These are phyloP conservation scores for Drosophila quadrilineata DNA, from an alignment of 1,140 invertebrate genomes.

Conservation along the genomic window DNA sequence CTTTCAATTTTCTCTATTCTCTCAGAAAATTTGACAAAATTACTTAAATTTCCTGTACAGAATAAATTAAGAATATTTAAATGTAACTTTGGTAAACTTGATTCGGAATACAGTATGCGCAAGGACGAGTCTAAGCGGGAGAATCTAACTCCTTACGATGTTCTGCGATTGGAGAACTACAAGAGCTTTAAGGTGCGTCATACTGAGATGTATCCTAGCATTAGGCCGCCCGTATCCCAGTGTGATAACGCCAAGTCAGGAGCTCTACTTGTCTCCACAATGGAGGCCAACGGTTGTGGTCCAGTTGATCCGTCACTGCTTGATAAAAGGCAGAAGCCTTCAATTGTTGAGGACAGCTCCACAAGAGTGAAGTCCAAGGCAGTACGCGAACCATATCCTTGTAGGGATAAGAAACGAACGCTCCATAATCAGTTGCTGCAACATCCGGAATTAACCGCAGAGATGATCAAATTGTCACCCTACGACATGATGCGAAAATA, in stretches of 20 bases:
- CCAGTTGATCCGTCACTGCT: neutral
- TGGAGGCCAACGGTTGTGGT: slow-evolving; percentile 23
- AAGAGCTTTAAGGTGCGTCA: slow-evolving; percentile 9
- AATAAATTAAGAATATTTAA: no score
- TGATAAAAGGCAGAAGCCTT: neutral
- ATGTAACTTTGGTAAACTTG: no score
- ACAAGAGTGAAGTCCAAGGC: neutral
- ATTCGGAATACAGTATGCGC: neutral
- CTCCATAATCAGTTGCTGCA: neutral
- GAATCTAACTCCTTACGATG: neutral
- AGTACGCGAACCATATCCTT: neutral
- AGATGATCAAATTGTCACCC: neutral
- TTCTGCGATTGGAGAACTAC: slow-evolving; percentile 45
- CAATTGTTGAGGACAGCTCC: neutral
- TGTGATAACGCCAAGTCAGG: slow-evolving; percentile 11
- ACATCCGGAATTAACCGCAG: neutral
- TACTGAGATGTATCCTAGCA: slow-evolving; percentile 38
- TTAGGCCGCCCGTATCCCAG: slow-evolving; percentile 28
- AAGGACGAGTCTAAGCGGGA: neutral
- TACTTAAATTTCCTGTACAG: no score
- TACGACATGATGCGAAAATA: slow-evolving; percentile 12
- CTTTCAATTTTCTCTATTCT: neutral
- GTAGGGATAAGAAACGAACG: neutral
- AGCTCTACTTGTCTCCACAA: neutral
- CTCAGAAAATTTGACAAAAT: no score